phyloP scores from a whole-genome alignment of 2,113 vertebrate genomes.

The Tragelaphus buxtoni region DNA sequence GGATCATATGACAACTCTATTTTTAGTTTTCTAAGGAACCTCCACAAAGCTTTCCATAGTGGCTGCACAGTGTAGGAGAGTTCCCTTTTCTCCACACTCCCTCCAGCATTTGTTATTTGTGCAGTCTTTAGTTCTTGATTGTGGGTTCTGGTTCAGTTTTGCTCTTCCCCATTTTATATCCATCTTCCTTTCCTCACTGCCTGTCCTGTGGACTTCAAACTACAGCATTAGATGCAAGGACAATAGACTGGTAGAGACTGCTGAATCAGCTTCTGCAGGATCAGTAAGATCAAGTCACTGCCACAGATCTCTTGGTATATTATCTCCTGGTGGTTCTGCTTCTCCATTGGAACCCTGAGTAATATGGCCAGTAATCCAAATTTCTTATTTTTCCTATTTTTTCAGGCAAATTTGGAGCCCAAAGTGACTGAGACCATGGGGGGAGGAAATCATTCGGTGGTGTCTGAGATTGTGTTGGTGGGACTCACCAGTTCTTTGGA shows the following conservation, averaged over 20 bases:
- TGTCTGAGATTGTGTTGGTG: slow-evolving; percentile 45
- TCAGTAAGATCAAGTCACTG: neutral
- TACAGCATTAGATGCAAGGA: neutral
- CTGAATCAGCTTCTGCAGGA: neutral
- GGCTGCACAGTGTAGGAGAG: neutral
- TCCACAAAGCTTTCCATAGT: neutral
- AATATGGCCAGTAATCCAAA: neutral
- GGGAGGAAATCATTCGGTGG: neutral
- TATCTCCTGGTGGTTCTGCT: neutral
- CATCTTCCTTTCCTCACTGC: neutral
- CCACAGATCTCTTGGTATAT: neutral
- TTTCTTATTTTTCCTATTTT: slow-evolving; percentile 37
- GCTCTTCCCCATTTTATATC: neutral
- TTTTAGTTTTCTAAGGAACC: neutral
- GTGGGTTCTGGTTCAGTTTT: neutral
- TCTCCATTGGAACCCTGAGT: neutral
- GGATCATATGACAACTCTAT: neutral
- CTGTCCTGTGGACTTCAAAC: neutral
- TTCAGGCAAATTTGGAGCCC: slow-evolving; percentile 37
- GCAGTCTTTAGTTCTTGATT: neutral
- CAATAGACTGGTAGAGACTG: neutral
- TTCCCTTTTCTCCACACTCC: neutral
- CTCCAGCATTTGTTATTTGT: neutral
- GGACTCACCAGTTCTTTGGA: slow-evolving; percentile 32
- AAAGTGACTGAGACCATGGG: neutral